Base-by-base conservation (phyloP, 2,888 invertebrate genomes). In the Andrena fulva region DNA sequence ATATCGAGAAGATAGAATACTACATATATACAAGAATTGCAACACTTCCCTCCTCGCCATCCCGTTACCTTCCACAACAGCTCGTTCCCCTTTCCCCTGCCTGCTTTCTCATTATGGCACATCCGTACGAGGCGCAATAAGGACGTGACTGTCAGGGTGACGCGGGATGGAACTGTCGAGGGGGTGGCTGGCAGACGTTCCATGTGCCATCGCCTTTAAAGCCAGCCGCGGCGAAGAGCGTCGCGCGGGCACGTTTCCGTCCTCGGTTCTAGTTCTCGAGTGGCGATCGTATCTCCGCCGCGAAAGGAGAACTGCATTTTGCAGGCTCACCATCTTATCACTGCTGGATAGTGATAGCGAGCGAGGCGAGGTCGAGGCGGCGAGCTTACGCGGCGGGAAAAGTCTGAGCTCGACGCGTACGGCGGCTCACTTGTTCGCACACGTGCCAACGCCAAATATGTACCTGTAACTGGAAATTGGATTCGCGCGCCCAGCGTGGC, bases 371-470 rank as follows among this genome's bases (percentile, higher is more conserved):
- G 87, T 79, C 80, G 75, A 79, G 63, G 75, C 74, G 63, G 77
- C 35, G 66, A 74, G 88, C 85, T 90, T 87, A 89, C 88, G 80
- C 70, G 86, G 87, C 90, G 84, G 80, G 85, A 89, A 87, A 85
- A 81, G 80, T 82, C 63, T 66, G 16, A 56, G 76, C 74, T 77
- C 77, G 70, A 74, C 50, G 76, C 72, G 66, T 68, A 27, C 77
- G 69, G 16, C 68, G 73, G 73, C 73, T 86, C 84, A 81, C 84
- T 85, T 80, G 86, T 87, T 84, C 80, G 82, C 84, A 85, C 87
- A 87, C 86, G 89, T 89, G 86, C 87, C 90, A 86, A 90, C 89
- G 87, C 83, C 84, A 85, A 87, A 86, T 86, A 80, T 72, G 89
- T 84, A 66, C 78, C 76, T 75, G 72, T 72, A 74, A 52, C 79